A percentile compares a stretch with the other conserved stretches of the same genome.
These are phyloP conservation scores for Mugil cephalus DNA, from an alignment of 2,113 vertebrate species.

Conservation along the genomic window DNA sequence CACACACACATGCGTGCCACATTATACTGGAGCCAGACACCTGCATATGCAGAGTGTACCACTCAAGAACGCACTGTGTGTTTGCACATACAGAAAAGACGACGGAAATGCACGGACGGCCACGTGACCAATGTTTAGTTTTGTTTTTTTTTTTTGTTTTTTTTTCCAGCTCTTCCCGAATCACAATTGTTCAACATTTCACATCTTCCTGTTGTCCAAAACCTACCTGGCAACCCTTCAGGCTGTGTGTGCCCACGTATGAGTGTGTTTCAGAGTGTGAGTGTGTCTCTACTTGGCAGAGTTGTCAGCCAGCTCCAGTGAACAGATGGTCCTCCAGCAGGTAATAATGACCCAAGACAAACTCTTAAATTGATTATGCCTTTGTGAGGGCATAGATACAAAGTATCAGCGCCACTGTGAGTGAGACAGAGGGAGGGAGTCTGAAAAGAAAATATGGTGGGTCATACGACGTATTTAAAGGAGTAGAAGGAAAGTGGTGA, in stretches of 20 bases:
- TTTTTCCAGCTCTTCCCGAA: conserved; percentile 6
- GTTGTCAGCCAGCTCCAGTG: conserved; percentile 54
- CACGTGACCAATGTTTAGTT: not conserved
- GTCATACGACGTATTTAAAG: conserved; percentile 15
- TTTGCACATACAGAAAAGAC: not conserved
- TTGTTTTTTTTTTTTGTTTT: not conserved
- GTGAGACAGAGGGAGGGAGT: conserved; percentile 3
- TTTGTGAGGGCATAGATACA: conserved; percentile 71
- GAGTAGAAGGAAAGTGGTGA: not conserved
- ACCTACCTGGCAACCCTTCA: conserved; percentile 49
- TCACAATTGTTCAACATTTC: conserved; percentile 13
- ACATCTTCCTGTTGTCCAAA: conserved; percentile 25
- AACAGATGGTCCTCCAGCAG: conserved; percentile 85
- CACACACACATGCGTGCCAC: not conserved
- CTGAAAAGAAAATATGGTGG: not conserved
- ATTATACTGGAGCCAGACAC: conserved; percentile 5
- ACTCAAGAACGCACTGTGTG: not conserved
- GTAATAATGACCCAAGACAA: conserved; percentile 87
- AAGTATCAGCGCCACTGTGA: conserved; percentile 55
- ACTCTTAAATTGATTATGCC: conserved; percentile 84
- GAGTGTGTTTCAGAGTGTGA: conserved; percentile 17
- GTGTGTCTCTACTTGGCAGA: conserved; percentile 61
- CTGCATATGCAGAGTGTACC: not conserved
- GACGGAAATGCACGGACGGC: conserved; percentile 44
- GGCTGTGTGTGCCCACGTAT: conserved; percentile 17